Base-by-base conservation (phyloP, 1,140 invertebrate species). In the Drosophila pseudoobscura region DNA sequence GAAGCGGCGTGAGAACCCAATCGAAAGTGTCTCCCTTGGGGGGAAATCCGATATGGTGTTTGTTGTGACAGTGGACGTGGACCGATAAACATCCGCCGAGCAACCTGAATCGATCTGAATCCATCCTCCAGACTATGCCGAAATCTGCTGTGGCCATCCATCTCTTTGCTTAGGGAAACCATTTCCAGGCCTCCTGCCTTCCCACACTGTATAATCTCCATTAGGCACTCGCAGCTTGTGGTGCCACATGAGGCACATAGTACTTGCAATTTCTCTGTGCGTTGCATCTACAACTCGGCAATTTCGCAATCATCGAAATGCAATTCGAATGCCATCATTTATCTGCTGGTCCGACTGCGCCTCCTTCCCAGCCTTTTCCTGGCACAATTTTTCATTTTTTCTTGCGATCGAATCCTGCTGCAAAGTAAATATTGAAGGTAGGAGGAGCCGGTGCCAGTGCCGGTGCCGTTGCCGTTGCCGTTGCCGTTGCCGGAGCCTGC, bases 301-400 rank as follows among this genome's bases (percentile, higher is more conserved):
- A 88, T 85, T 87, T 87, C 43, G 84, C 83, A 88, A 87, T 87
- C 83, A 83, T 88, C 75, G 83, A 88, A 87, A 83, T 89, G 83
- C 78, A 83, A 87, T 87, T 83, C 84, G 75, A 83, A 75, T 87
- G 83, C 79, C 83, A 89, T 87, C 83, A 88, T 87, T 87, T 87
- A 87, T 87, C 78, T 75, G 73, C 58, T 50, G 55, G 50, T 31
- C 22, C 20, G 22, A 13, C 35, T 44, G 41, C 51, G 31, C 41
- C 68, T 41, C 24, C 20, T 17, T 56, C 31, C 52, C 49, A 22
- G 26, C 50, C 44, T 53, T 26, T 31, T 29, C 39, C n/a, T 85
- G 80, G 62, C 69, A 78, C 74, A 78, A 85, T 87, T 87, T 87
- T 87, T 87, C 82, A 82, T 85, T 74, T 64, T 47, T 47, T 52